Percentiles rank a stretch among this genome's conserved stretches.
Conservation (phyloP, 1,140 invertebrate species). For the Rhagoletis pomonella region DNA sequence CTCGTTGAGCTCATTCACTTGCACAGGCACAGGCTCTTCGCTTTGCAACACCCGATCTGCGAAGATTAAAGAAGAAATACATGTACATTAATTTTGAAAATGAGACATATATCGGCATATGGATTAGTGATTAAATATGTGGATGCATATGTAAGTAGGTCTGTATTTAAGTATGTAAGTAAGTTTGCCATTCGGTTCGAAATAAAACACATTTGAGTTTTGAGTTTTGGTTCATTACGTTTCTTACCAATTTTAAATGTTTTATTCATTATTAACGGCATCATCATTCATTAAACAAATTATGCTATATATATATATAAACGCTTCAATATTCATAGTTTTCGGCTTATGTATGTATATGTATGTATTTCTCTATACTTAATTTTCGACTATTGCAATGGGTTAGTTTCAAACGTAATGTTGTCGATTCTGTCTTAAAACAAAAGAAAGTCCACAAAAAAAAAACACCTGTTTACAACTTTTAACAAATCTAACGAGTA, state of each 20-base stretch:
- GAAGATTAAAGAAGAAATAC: no score
- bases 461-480: not conserved
- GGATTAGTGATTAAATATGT: no score
- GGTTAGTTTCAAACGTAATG: not conserved
- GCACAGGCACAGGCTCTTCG: no score
- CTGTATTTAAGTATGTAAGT: no score
- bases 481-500: conserved; percentile 3
- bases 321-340: conserved; percentile 50
- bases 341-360: conserved; percentile 36
- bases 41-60: no score
- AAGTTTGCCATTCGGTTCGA: not conserved
- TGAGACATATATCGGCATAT: no score
- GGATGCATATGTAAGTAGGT: no score
- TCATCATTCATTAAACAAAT: conserved; percentile 46
- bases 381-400: conserved; percentile 23
- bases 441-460: not conserved
- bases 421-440: not conserved
- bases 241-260: conserved; percentile 50
- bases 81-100: no score
- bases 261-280: conserved; percentile 51
- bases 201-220: conserved; percentile 24
- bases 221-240: conserved; percentile 46
- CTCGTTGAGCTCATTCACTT: no score
- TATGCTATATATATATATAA: conserved; percentile 34
- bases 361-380: conserved; percentile 25